Percentiles rank a stretch among this genome's conserved stretches.
Conservation (phyloP, 2,888 invertebrate genomes). For the Panorpa germanica region DNA sequence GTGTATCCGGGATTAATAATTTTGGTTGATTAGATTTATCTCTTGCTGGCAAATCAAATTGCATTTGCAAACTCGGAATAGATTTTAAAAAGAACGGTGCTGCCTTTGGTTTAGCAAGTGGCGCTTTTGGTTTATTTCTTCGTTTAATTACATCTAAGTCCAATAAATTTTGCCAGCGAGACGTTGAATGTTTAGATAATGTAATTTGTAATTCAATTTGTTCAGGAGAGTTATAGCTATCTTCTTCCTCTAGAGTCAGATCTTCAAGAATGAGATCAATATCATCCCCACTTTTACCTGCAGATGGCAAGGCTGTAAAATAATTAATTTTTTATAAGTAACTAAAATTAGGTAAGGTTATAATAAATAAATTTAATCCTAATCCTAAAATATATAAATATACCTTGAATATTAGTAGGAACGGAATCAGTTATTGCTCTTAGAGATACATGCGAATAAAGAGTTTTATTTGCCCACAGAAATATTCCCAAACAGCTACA, state of each 20-base stretch:
- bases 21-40: slow-evolving; percentile 32
- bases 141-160: slow-evolving; percentile 71
- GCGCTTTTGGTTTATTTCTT: slow-evolving; percentile 76
- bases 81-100: slow-evolving; percentile 96
- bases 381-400: neutral
- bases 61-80: slow-evolving; percentile 58
- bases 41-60: slow-evolving; percentile 71
- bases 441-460: slow-evolving; percentile 66
- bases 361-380: neutral
- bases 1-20: slow-evolving; percentile 32
- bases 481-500: slow-evolving; percentile 77
- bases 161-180: slow-evolving; percentile 82
- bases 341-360: neutral
- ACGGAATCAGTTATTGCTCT: slow-evolving; percentile 44
- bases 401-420: too few relatives aligned
- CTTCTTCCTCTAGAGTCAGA: slow-evolving; percentile 27
- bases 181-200: slow-evolving; percentile 64
- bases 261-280: slow-evolving; percentile 21
- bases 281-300: slow-evolving; percentile 20
- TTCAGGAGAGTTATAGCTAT: slow-evolving; percentile 49
- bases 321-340: slow-evolving; percentile 1
- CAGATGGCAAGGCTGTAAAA: too few relatives aligned
- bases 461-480: slow-evolving; percentile 80
- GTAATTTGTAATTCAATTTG: slow-evolving; percentile 69
- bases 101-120: slow-evolving; percentile 62